Evolutionary conservation across 2,113 vertebrate species (phyloP).

Genomic region (Albula goreensis): DNA sequence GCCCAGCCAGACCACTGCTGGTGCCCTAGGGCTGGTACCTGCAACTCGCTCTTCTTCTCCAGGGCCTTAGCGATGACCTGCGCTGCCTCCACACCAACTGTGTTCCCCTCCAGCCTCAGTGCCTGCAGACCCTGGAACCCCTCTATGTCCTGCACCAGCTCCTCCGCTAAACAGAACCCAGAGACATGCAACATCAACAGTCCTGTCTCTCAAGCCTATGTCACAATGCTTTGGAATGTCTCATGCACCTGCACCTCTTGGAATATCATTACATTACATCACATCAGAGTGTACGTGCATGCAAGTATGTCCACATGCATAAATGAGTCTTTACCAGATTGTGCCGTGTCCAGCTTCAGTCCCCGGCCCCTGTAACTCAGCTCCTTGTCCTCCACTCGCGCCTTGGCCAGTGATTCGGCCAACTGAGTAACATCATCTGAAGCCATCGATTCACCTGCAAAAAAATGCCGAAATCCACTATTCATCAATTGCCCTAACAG

Average conservation of each 20-base stretch:
- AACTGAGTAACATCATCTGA: slow-evolving; percentile 87
- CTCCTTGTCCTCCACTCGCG: slow-evolving; percentile 85
- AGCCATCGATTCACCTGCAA: slow-evolving; percentile 76
- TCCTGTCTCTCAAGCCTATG: no score
- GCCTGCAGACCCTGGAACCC: slow-evolving; percentile 83
- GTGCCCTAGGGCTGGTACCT: slow-evolving; percentile 65
- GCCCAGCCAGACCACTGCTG: background rate
- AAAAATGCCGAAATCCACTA: background rate
- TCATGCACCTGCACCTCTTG: no score
- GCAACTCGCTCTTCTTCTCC: slow-evolving; percentile 84
- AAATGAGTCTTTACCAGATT: slow-evolving; percentile 79
- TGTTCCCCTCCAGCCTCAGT: slow-evolving; percentile 92
- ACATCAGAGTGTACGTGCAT: background rate
- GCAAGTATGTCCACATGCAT: background rate
- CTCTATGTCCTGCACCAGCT: slow-evolving; percentile 86
- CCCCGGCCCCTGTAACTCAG: slow-evolving; percentile 93
- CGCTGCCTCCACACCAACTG: slow-evolving; percentile 89
- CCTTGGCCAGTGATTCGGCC: slow-evolving; percentile 85
- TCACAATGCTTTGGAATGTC: no score
- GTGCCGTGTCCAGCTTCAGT: slow-evolving; percentile 87
- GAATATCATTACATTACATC: no score
- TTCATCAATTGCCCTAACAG: background rate
- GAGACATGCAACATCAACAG: no score
- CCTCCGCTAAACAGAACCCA: slow-evolving; percentile 64
- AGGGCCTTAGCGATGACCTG: slow-evolving; percentile 89